Evolutionary conservation across 2,797 vertebrate genomes (phyloP), one percentile per base, ranked within the genome.

Genomic region (Hapalemur alaotrensis): DNA sequence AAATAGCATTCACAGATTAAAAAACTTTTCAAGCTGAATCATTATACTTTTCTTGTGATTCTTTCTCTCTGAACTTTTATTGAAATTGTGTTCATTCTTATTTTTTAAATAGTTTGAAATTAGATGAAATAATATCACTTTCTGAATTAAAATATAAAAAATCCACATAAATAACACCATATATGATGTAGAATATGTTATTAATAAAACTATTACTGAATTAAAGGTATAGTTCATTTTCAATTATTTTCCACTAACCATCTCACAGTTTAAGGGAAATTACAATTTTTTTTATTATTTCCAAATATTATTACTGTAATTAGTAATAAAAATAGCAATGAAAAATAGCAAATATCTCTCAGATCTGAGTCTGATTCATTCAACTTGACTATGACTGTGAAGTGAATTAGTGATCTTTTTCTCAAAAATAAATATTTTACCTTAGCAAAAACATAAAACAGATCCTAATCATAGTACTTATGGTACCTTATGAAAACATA

Each of bases 181-280:
- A 38, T 52, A 25, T 22, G 0, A 61, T 81, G 13, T 32, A 84
- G 35, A 82, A 85, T n/a, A 93, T 87, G 67, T 93, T 91, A 25
- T 57, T 57, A 57, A 57, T 57, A 81, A 86, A 80, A 86, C 28
- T 86, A 86, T 30, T 59, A 89, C 4, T 50, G 17, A 92, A 96
- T 93, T 94, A 95, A 91, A 65, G 67, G 97, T 95, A 95, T 96
- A 97, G 86, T 32, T 96, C 85, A 89, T 82, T 97, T 97, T 30
- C 81, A 92, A 50, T 3, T 92, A 35, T 54, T 97, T 95, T 95
- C 80, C 84, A 93, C 50, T 91, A 76, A 96, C 57, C 46, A 96
- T 94, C 32, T 97, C 63, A 80, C 78, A 82, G 15, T 61, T 88
- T 84, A 94, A 90, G 61, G 92, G 59, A 96, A 22, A 96, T 88